Evolutionary conservation across 2,888 invertebrate species (phyloP), one percentile per base, ranked within the genome.

Genomic region (Aquatica leii): DNA sequence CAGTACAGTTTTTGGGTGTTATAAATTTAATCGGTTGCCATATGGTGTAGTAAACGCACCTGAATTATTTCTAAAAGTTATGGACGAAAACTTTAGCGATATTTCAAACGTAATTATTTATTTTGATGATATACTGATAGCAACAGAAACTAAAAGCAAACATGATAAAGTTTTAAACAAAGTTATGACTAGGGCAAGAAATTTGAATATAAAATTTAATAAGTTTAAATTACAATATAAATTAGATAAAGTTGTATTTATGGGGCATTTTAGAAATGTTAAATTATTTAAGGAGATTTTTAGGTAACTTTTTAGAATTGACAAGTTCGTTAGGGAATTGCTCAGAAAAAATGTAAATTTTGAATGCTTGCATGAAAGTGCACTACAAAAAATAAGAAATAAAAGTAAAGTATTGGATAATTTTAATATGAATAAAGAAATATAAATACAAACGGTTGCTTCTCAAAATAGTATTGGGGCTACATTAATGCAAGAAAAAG

Each of bases 51-150:
- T n/a, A n/a, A n/a, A n/a, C n/a, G n/a, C n/a, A n/a, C n/a, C n/a
- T n/a, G n/a, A n/a, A n/a, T n/a, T n/a, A n/a, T n/a, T n/a, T n/a
- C n/a, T n/a, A n/a, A n/a, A n/a, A n/a, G n/a, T n/a, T n/a, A n/a
- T n/a, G n/a, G n/a, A n/a, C n/a, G n/a, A n/a, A n/a, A n/a, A n/a
- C n/a, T n/a, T n/a, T n/a, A n/a, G n/a, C n/a, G 35, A 34, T 34
- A 51, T 51, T n/a, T 17, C n/a, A 1, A 34, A 12, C 1, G 17
- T 52, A 15, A 20, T 15, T 2, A 17, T 35, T 37, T 52, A 52
- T 11, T 52, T 52, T 15, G 35, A 52, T 52, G 52, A 52, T 11
- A 3, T 52, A 5, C 14, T 52, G 1, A 17, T 52, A 17, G 37
- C 17, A 5, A 35, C 35, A 8, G 18, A 12, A 2, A 52, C 35